Percentiles rank a stretch among this genome's conserved stretches.
phyloP scores from a whole-genome alignment of 1,140 invertebrate genomes.

The Bombyx mandarina region DNA sequence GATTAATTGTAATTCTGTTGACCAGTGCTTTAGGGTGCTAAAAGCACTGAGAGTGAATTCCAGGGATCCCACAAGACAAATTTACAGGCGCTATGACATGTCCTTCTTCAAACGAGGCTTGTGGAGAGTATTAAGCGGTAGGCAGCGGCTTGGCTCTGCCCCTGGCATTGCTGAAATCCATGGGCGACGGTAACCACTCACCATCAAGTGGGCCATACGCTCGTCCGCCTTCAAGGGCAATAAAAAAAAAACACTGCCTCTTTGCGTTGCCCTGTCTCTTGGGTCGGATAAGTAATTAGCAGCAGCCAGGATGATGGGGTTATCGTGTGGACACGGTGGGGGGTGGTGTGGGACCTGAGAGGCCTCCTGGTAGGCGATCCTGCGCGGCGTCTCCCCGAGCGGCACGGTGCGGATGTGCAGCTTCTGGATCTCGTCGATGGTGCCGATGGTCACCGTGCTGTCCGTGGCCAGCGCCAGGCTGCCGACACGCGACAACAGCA shows the following conservation, averaged over 20 bases:
- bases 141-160: too few relatives aligned
- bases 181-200: too few relatives aligned
- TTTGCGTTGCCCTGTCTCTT: not conserved
- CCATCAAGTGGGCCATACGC: too few relatives aligned
- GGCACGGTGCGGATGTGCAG: slow-evolving; percentile 96
- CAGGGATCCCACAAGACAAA: too few relatives aligned
- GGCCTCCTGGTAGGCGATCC: slow-evolving; percentile 95
- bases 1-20: too few relatives aligned
- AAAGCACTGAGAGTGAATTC: not conserved
- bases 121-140: too few relatives aligned
- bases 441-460: slow-evolving; percentile 94
- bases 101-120: too few relatives aligned
- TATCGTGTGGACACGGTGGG: too few relatives aligned
- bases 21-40: too few relatives aligned
- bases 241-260: not conserved
- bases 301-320: not conserved
- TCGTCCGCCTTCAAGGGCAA: not conserved
- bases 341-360: slow-evolving; percentile 74
- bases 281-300: not conserved
- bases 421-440: slow-evolving; percentile 99
- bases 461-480: slow-evolving; percentile 96
- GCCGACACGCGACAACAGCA: slow-evolving; percentile 13
- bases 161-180: too few relatives aligned
- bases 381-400: slow-evolving; percentile 91
- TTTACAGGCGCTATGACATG: too few relatives aligned